A percentile compares a stretch with the other conserved stretches of the same genome.
Conservation (phyloP, 2,113 vertebrate species). For the Alaudala cheleensis region DNA sequence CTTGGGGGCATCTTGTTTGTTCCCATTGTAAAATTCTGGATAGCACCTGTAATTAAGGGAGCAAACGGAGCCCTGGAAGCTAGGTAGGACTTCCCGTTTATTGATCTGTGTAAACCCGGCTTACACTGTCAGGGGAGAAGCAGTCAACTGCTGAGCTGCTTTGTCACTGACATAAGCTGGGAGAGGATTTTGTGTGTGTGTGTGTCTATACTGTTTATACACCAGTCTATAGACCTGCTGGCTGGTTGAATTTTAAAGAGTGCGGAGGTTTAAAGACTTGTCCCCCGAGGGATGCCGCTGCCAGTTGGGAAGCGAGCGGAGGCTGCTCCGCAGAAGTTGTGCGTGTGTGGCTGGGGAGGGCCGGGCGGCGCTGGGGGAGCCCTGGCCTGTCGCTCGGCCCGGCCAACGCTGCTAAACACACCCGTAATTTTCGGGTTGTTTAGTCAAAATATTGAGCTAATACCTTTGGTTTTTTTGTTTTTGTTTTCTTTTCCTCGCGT, state of each 20-base stretch:
- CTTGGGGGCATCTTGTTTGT: conserved; percentile 33
- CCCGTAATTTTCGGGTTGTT: conserved; percentile 3
- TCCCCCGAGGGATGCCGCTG: conserved; percentile 87
- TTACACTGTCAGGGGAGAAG: conserved; percentile 82
- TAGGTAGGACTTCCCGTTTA: conserved; percentile 76
- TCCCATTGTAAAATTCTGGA: conserved; percentile 33
- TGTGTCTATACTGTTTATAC: conserved; percentile 80
- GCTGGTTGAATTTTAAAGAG: conserved; percentile 99
- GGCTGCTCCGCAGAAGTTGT: conserved; percentile 68
- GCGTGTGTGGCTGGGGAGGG: background rate
- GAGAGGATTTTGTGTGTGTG: conserved; percentile 27
- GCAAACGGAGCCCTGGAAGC: conserved; percentile 61
- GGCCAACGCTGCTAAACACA: conserved; percentile 7
- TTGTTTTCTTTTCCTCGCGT: background rate
- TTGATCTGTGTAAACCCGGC: conserved; percentile 85
- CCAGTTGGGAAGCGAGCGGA: conserved; percentile 87
- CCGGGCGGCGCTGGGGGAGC: background rate
- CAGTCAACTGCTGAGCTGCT: conserved; percentile 82
- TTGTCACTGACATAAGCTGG: conserved; percentile 81
- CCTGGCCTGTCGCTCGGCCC: conserved; percentile 31
- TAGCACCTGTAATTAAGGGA: conserved; percentile 77
- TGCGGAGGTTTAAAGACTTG: conserved; percentile 90
- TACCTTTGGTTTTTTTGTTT: background rate
- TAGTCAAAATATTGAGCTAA: conserved; percentile 41
- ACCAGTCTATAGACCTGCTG: conserved; percentile 90